Base-by-base conservation (phyloP, 2,113 vertebrate genomes). In the Protobothrops mucrosquamatus region DNA sequence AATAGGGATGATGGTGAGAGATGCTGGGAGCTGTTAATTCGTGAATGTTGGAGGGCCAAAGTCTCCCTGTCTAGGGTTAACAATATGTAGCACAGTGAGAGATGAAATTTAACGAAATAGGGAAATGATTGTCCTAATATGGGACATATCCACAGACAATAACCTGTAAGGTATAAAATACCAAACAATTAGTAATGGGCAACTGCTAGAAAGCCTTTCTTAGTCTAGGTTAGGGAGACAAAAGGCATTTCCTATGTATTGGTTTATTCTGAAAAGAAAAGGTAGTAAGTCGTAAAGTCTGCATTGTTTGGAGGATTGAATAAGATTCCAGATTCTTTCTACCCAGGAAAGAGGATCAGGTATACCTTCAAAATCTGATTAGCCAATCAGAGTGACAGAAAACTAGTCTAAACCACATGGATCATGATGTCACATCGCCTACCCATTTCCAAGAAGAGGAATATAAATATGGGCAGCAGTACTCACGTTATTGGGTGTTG, bases 261-360 rank as follows among this genome's bases (percentile, higher is more conserved):
- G 10, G 23, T 52, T 93, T 11, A 59, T 94, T 94, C 92, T 26
- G 52, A 14, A 95, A 93, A 93, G 52, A 24, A 87, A 52, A 23
- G 18, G 15, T 9, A 15, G 12, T 24, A 55, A 18, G 34, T 69
- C 46, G 56, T 24, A 61, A 92, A 87, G 20, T 10, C 20, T 52
- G 3, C 34, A 9, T 23, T 64, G 85, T 8, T 88, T 64, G 26
- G 6, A 2, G 29, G 29, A 15, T 87, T 51, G 26, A 87, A 81
- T 20, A 39, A 20, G 69, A 20, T 39, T 81, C n/a, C 69, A 39
- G 69, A 39, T 20, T 81, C n/a, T 74, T 74, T 20, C 14, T 81
- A 20, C n/a, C n/a, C 15, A 20, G 20, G 85, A 51, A 14, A 81
- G 69, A n/a, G 51, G 10, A 51, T 87, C 43, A 46, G 43, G 43